phyloP scores from a whole-genome alignment of 1,140 invertebrate genomes.

The Harpegnathos saltator region DNA sequence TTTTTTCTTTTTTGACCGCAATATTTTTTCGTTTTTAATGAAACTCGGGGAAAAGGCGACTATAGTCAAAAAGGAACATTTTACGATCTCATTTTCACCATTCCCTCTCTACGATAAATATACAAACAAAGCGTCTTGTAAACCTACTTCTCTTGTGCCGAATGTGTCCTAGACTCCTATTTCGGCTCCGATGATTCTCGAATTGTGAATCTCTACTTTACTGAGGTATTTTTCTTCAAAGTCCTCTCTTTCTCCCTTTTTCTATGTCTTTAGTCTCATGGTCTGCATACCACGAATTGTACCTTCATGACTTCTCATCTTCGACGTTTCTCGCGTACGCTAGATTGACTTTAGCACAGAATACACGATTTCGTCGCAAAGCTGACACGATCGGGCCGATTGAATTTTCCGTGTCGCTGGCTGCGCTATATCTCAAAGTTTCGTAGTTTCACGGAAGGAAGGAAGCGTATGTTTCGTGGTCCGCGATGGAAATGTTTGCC shows the following conservation, averaged over 20 bases:
- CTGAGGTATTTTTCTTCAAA: too few species aligned
- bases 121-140: too few species aligned
- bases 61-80: too few species aligned
- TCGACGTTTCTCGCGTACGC: conserved; percentile 18
- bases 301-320: conserved; percentile 9
- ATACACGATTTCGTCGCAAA: conserved; percentile 43
- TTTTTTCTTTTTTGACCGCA: too few species aligned
- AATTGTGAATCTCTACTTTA: background rate
- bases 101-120: too few species aligned
- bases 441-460: conserved; percentile 36
- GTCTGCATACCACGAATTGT: background rate
- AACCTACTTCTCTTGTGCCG: too few species aligned
- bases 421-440: conserved; percentile 65
- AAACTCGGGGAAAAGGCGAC: too few species aligned
- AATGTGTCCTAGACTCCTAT: background rate
- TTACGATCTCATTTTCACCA: too few species aligned
- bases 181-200: background rate
- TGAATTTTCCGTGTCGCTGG: conserved; percentile 69
- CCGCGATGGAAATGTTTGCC: conserved; percentile 31
- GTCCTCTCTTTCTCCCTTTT: too few species aligned
- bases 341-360: conserved; percentile 41
- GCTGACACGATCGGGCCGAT: conserved; percentile 65
- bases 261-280: background rate
- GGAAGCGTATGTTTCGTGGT: conserved; percentile 17
- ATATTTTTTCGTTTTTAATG: too few species aligned